A percentile compares a stretch with the other conserved stretches of the same genome.
Evolutionary conservation across 2,888 invertebrate genomes (phyloP).

Genomic region (Ephialtes manifestator): DNA sequence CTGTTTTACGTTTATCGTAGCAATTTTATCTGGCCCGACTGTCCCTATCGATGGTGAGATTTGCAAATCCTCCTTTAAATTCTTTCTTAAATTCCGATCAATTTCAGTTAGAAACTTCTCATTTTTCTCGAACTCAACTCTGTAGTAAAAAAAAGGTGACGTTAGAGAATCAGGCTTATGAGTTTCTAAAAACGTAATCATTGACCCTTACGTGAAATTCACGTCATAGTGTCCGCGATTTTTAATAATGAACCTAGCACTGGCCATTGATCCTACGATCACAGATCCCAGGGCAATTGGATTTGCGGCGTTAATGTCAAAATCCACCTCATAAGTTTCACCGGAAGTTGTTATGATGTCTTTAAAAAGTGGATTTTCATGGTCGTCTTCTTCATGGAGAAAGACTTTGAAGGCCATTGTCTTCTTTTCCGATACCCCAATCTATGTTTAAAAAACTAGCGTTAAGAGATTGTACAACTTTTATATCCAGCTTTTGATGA

Average conservation of each 20-base stretch:
- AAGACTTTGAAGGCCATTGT: constrained; percentile 75
- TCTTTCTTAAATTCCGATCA: constrained; percentile 54
- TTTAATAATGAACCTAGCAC: constrained; percentile 86
- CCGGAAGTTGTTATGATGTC: constrained; percentile 87
- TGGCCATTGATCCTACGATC: constrained; percentile 87
- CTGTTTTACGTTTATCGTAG: constrained; percentile 71
- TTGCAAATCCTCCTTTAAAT: constrained; percentile 73
- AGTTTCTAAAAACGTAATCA: not conserved
- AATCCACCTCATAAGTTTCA: constrained; percentile 88
- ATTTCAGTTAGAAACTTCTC: constrained; percentile 62
- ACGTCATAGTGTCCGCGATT: constrained; percentile 89
- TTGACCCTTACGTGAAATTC: constrained; percentile 86
- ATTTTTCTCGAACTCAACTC: constrained; percentile 72
- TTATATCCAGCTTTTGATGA: not conserved
- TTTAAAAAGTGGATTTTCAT: constrained; percentile 86
- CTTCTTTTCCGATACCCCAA: constrained; percentile 56
- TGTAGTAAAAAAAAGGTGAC: constrained; percentile 45
- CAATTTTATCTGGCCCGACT: constrained; percentile 72
- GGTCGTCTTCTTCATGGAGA: constrained; percentile 86
- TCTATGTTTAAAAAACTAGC: constrained; percentile 27
- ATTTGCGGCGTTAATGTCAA: constrained; percentile 87
- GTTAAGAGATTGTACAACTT: not conserved
- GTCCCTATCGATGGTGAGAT: constrained; percentile 76
- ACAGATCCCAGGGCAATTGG: constrained; percentile 88
- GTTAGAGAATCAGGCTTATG: not conserved